Evolutionary conservation across 2,888 invertebrate species (phyloP).

Genomic region (Hyles lineata): DNA sequence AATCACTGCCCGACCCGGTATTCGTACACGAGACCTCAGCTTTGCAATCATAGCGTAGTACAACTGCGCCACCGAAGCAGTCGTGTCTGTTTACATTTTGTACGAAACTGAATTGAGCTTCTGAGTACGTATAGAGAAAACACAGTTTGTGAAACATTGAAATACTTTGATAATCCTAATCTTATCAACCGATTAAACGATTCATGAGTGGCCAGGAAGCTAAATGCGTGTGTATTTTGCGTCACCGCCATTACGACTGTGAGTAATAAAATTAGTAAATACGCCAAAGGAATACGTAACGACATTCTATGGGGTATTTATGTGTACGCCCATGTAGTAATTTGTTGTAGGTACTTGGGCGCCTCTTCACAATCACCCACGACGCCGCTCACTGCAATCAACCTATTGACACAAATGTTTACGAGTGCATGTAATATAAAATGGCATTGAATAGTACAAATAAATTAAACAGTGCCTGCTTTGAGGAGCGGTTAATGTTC

Average conservation of each 20-base stretch:
- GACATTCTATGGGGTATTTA: constrained; percentile 9
- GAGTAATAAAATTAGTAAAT: neutral
- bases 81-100: neutral
- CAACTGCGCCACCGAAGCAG: no score
- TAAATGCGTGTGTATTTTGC: neutral
- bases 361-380: constrained; percentile 41
- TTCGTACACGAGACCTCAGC: no score
- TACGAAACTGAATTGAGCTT: neutral
- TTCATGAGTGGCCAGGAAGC: neutral
- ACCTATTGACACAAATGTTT: constrained; percentile 57
- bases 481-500: constrained; percentile 14
- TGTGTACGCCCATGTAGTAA: constrained; percentile 30
- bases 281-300: neutral
- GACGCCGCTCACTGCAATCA: constrained; percentile 53
- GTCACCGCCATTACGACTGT: neutral
- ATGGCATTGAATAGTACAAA: constrained; percentile 30
- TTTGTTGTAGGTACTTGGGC: constrained; percentile 38
- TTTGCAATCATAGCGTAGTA: no score
- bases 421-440: constrained; percentile 36
- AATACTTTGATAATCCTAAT: neutral
- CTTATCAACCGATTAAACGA: constrained; percentile 6
- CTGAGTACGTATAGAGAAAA: neutral
- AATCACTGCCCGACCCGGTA: no score
- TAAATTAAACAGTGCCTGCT: constrained; percentile 11
- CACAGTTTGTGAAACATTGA: neutral